Conservation (phyloP, 2,888 invertebrate species). For the Ischnus inquisitorius region DNA sequence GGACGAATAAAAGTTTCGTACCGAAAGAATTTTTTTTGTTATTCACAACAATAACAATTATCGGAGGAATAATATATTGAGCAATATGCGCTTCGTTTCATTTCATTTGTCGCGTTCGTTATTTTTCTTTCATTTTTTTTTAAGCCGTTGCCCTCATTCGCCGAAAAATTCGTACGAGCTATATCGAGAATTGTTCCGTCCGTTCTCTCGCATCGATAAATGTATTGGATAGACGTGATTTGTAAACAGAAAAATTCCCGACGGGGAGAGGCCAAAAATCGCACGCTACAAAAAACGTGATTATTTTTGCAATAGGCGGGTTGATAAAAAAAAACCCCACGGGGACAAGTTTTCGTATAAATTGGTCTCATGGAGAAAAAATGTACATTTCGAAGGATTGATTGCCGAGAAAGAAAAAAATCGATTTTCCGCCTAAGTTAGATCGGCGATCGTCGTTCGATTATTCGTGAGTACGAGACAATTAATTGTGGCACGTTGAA, state of each 20-base stretch:
- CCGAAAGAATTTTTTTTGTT: constrained; percentile 40
- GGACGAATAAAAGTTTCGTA: constrained; percentile 58
- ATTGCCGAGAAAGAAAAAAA: neutral
- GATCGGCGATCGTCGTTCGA: neutral
- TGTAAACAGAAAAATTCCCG: neutral
- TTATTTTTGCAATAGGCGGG: neutral
- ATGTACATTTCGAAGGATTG: neutral
- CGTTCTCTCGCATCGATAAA: constrained; percentile 37
- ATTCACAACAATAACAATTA: constrained; percentile 45
- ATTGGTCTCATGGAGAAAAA: neutral
- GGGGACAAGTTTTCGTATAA: neutral
- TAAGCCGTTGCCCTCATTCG: neutral
- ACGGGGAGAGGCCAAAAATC: constrained; percentile 1
- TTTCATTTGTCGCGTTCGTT: constrained; percentile 37
- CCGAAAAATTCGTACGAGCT: constrained; percentile 35
- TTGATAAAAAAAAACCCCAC: neutral
- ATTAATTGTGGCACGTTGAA: constrained; percentile 48
- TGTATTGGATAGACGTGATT: constrained; percentile 37
- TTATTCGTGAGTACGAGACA: constrained; percentile 2
- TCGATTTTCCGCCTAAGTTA: neutral
- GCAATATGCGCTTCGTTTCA: constrained; percentile 59
- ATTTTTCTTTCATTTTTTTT: constrained; percentile 26
- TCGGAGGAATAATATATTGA: constrained; percentile 62
- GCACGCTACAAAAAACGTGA: constrained; percentile 12
- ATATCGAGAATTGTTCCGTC: constrained; percentile 11